phyloP scores from a whole-genome alignment of 2,888 invertebrate genomes.

The Anagyrus pseudococci region DNA sequence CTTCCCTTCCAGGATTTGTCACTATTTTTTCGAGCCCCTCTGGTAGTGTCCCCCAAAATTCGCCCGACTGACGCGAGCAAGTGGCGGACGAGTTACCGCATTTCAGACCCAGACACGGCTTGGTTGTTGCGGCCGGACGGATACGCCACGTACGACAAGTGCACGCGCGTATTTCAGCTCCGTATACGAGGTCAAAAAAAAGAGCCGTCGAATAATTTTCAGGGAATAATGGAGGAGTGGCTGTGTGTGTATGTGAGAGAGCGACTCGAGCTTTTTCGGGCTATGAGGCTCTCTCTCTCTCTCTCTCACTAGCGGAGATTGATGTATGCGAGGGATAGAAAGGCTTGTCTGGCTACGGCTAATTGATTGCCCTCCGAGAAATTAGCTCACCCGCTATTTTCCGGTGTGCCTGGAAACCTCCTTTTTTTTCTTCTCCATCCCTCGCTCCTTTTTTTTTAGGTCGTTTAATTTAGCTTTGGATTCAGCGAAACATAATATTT shows the following conservation, averaged over 20 bases:
- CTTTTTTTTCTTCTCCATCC: too few species aligned
- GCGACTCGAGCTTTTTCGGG: too few species aligned
- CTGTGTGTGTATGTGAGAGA: not conserved
- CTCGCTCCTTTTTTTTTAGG: too few species aligned
- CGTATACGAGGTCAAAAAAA: not conserved
- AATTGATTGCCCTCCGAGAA: too few species aligned
- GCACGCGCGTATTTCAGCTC: constrained; percentile 9
- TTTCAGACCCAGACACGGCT: not conserved
- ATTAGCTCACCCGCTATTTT: too few species aligned
- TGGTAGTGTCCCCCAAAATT: not conserved
- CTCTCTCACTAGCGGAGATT: too few species aligned
- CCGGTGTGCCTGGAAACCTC: too few species aligned
- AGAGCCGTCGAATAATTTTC: constrained; percentile 20
- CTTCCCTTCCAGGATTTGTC: not conserved
- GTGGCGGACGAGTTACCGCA: constrained; percentile 16
- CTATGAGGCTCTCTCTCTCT: too few species aligned
- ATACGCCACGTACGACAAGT: constrained; percentile 26
- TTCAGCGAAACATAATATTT: too few species aligned
- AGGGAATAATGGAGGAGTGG: not conserved
- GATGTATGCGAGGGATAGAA: too few species aligned
- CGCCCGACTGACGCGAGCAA: constrained; percentile 1
- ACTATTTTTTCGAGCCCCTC: not conserved
- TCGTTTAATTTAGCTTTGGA: too few species aligned
- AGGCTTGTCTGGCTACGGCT: too few species aligned
- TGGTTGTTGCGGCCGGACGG: not conserved